Conservation (phyloP, 2,888 invertebrate species). For the Agonopterix subpropinquella region DNA sequence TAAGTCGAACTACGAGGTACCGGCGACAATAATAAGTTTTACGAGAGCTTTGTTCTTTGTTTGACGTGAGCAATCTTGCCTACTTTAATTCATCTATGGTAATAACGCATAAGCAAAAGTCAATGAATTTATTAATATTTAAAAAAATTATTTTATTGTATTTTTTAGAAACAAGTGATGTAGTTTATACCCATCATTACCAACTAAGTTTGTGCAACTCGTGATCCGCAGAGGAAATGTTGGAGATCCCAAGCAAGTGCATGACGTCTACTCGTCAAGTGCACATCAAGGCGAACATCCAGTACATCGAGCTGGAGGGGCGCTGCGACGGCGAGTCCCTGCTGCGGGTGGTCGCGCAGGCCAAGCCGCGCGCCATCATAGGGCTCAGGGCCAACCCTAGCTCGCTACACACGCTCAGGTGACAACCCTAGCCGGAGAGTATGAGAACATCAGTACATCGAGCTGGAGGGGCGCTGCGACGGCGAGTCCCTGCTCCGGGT, state of each 20-base stretch:
- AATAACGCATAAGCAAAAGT: too few species aligned
- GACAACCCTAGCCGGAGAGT: background rate
- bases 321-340: conserved; percentile 90
- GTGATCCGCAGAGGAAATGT: conserved; percentile 43
- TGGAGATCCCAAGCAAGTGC: conserved; percentile 94
- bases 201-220: background rate
- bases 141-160: too few species aligned
- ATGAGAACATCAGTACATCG: conserved; percentile 82
- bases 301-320: conserved; percentile 98
- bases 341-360: conserved; percentile 85
- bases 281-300: conserved; percentile 88
- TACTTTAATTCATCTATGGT: too few species aligned
- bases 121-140: too few species aligned
- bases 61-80: too few species aligned
- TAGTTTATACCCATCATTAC: too few species aligned
- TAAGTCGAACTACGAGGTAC: too few species aligned
- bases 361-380: conserved; percentile 88
- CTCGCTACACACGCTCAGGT: conserved; percentile 42
- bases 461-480: conserved; percentile 96
- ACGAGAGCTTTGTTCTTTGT: too few species aligned
- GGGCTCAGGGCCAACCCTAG: conserved; percentile 43
- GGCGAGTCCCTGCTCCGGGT: conserved; percentile 90
- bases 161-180: too few species aligned
- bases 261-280: conserved; percentile 83
- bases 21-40: too few species aligned